A percentile compares a stretch with the other conserved stretches of the same genome.
Evolutionary conservation across 2,113 vertebrate genomes (phyloP).

Genomic region (Sardina pilchardus): DNA sequence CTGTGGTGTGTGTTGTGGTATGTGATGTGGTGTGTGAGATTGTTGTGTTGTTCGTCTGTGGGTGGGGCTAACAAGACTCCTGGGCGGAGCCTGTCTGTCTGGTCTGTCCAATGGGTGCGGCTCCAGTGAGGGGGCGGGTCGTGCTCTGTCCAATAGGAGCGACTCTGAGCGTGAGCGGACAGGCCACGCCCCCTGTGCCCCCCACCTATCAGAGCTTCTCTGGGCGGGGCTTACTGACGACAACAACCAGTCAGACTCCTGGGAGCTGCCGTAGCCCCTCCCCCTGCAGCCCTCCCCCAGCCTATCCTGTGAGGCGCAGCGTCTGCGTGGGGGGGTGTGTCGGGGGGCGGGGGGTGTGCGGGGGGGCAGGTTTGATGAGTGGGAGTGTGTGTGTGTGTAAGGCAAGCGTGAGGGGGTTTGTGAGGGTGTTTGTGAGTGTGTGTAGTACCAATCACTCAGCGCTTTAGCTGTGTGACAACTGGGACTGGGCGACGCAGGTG

Average conservation of each 20-base stretch:
- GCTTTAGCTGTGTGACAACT: constrained; percentile 79
- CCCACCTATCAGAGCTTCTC: constrained; percentile 59
- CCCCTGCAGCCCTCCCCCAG: constrained; percentile 73
- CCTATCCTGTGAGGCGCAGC: constrained; percentile 91
- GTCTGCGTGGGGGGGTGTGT: constrained; percentile 81
- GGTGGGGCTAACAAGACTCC: constrained; percentile 49
- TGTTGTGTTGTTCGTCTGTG: constrained; percentile 41
- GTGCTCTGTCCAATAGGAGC: constrained; percentile 66
- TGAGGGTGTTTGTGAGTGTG: background rate
- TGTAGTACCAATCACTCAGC: constrained; percentile 86
- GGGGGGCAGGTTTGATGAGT: constrained; percentile 76
- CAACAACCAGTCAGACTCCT: constrained; percentile 78
- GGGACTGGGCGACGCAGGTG: constrained; percentile 49
- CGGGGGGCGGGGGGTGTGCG: constrained; percentile 69
- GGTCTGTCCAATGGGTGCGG: constrained; percentile 71
- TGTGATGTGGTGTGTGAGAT: constrained; percentile 41
- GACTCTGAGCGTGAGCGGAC: constrained; percentile 82
- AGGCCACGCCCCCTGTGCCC: constrained; percentile 43
- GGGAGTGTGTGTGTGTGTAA: background rate
- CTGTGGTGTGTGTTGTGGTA: constrained; percentile 49
- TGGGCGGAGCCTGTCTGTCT: constrained; percentile 62
- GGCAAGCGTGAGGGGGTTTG: background rate
- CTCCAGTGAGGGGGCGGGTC: constrained; percentile 53
- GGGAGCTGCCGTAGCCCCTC: constrained; percentile 91
- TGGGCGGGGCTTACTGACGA: constrained; percentile 67